Evolutionary conservation across 2,888 invertebrate species (phyloP).

Genomic region (Acrobasis suavella): DNA sequence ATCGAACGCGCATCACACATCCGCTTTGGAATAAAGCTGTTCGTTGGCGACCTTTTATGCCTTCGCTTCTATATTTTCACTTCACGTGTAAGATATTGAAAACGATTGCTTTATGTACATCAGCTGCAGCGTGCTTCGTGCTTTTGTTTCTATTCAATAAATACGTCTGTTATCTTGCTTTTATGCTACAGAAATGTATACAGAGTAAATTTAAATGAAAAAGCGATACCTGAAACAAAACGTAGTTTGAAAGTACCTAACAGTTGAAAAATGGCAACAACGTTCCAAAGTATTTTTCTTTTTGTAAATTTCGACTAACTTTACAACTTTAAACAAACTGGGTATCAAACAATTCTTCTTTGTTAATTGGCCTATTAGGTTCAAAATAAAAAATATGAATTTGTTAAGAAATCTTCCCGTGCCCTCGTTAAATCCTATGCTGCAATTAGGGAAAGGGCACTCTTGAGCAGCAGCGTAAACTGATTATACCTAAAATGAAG

Average conservation of each 20-base stretch:
- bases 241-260: not conserved
- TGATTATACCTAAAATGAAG: conserved; percentile 70
- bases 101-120: not conserved
- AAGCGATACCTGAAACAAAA: not conserved
- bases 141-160: too few species aligned
- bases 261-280: not conserved
- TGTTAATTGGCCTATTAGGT: conserved; percentile 30
- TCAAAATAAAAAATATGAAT: conserved; percentile 46
- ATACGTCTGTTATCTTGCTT: too few species aligned
- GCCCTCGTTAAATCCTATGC: conserved; percentile 66
- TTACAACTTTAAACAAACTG: conserved; percentile 23
- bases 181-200: too few species aligned
- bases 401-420: conserved; percentile 57
- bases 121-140: too few species aligned
- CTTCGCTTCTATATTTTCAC: conserved; percentile 6
- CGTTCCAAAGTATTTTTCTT: not conserved
- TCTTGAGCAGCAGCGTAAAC: conserved; percentile 54
- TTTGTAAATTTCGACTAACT: not conserved
- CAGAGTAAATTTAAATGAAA: too few species aligned
- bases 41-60: conserved; percentile 4
- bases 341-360: conserved; percentile 28
- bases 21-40: conserved; percentile 12
- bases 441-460: conserved; percentile 63
- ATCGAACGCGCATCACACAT: too few species aligned
- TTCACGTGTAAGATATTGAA: not conserved